Percentiles rank a stretch among this genome's conserved stretches.
phyloP scores from a whole-genome alignment of 2,113 vertebrate species.

The Noctilio leporinus region DNA sequence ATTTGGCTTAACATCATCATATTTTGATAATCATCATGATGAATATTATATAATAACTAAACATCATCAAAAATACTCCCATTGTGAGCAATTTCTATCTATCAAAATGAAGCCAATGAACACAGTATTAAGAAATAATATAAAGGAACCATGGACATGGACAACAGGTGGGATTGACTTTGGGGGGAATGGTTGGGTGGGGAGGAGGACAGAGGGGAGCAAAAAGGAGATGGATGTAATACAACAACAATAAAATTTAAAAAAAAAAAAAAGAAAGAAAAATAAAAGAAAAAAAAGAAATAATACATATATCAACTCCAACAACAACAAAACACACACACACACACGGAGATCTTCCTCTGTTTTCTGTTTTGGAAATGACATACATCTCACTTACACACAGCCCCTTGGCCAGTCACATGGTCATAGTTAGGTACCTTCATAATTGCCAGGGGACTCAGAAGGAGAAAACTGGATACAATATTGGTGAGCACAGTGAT shows the following conservation, averaged over 20 bases:
- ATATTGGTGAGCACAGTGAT: not conserved
- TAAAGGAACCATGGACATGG: too few species aligned
- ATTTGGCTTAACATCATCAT: not conserved
- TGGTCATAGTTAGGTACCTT: not conserved
- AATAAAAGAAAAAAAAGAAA: too few species aligned
- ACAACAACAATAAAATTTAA: too few species aligned
- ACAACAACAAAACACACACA: not conserved
- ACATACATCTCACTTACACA: too few species aligned
- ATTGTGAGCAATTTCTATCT: not conserved
- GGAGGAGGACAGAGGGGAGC: too few species aligned
- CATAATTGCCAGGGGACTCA: not conserved
- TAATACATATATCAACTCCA: not conserved
- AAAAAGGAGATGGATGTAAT: too few species aligned
- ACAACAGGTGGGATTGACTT: too few species aligned
- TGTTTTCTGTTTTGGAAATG: not conserved
- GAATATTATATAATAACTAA: not conserved
- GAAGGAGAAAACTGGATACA: not conserved
- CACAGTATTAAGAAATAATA: not conserved
- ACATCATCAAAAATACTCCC: not conserved
- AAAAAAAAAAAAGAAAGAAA: too few species aligned
- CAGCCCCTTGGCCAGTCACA: not conserved
- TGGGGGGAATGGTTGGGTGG: too few species aligned
- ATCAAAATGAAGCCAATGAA: not conserved
- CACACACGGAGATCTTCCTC: not conserved
- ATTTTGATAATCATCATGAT: not conserved